Conservation (phyloP, 2,797 vertebrate species). For the Taeniopygia guttata region DNA sequence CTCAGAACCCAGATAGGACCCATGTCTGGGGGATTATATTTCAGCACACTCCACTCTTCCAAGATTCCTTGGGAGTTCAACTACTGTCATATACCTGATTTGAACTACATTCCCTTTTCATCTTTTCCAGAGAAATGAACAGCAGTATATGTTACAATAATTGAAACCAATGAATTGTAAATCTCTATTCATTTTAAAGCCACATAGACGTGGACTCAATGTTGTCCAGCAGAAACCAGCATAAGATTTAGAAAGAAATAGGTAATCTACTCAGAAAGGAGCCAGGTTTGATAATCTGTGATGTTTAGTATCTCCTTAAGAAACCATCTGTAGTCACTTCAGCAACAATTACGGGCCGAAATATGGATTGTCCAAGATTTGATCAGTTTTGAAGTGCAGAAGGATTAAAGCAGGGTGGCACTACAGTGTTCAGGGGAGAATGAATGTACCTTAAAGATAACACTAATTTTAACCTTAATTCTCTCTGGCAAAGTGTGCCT, state of each 20-base stretch:
- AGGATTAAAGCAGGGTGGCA: background rate
- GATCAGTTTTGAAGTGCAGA: background rate
- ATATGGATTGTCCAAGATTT: background rate
- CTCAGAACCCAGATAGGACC: conserved; percentile 70
- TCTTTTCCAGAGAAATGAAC: conserved; percentile 9
- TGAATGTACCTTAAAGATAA: background rate
- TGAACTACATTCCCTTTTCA: conserved; percentile 9
- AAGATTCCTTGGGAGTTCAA: conserved; percentile 60
- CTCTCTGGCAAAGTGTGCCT: background rate
- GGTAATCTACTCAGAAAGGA: background rate
- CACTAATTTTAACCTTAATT: background rate
- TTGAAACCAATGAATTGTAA: conserved; percentile 52
- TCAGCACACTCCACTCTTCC: conserved; percentile 47
- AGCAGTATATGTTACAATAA: conserved; percentile 18
- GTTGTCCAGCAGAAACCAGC: background rate
- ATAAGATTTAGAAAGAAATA: background rate
- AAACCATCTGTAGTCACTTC: background rate
- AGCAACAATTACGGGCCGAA: background rate
- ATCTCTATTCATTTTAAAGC: conserved; percentile 1
- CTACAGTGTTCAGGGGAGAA: background rate
- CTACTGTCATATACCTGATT: conserved; percentile 28
- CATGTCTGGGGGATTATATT: conserved; percentile 64
- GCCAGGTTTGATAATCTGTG: background rate
- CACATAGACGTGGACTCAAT: background rate
- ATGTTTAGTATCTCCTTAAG: background rate